Evolutionary conservation across 2,113 vertebrate genomes (phyloP).

Genomic region (Prinia subflava): DNA sequence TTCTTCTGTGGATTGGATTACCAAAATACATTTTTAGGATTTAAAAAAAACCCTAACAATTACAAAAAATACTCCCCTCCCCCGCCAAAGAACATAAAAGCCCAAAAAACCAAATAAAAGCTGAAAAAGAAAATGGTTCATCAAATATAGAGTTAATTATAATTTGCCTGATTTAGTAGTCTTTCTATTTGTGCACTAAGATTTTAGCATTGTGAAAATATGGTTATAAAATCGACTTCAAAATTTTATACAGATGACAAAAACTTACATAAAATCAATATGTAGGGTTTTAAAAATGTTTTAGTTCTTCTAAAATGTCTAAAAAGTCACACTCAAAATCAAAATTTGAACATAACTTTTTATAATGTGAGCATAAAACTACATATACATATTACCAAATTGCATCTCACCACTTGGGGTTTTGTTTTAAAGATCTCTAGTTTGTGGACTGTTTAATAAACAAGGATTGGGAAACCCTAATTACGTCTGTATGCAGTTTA

Average conservation of each 20-base stretch:
- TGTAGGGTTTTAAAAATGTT: neutral
- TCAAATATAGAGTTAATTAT: neutral
- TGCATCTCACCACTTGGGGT: neutral
- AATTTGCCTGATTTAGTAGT: neutral
- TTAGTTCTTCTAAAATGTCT: neutral
- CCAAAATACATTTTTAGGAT: neutral
- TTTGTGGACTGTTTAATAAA: constrained; percentile 37
- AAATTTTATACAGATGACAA: neutral
- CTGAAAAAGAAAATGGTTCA: neutral
- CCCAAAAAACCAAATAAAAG: neutral
- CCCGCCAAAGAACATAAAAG: too few species aligned
- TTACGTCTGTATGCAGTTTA: constrained; percentile 42
- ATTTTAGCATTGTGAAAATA: neutral
- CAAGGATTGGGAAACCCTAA: constrained; percentile 45
- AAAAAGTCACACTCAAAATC: neutral
- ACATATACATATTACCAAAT: neutral
- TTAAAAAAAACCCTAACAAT: neutral
- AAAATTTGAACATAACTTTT: neutral
- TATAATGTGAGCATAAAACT: neutral
- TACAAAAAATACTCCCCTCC: fast-evolving
- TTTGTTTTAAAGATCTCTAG: constrained; percentile 6
- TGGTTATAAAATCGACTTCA: neutral
- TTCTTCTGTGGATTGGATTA: neutral
- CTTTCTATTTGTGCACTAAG: neutral
- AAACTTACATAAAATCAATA: neutral